phyloP scores from a whole-genome alignment of 2,888 invertebrate genomes.

The Heteromurus nitidus region DNA sequence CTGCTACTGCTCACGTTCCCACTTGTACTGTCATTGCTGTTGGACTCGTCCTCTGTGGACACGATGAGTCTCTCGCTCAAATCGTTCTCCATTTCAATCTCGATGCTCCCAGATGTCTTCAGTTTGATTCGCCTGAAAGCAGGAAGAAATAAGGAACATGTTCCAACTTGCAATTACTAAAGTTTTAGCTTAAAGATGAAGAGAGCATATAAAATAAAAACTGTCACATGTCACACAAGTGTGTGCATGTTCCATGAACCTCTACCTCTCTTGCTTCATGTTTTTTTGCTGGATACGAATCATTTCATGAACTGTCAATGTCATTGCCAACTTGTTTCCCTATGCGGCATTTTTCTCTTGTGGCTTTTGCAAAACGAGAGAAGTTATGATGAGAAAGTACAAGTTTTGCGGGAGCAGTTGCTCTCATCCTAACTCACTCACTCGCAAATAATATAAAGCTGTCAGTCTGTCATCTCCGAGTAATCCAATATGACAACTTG shows the following conservation, averaged over 20 bases:
- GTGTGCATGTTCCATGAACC: no score
- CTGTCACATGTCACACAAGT: background rate
- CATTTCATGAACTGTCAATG: conserved; percentile 49
- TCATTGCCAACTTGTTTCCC: conserved; percentile 53
- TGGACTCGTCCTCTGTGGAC: no score
- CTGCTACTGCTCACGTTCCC: conserved; percentile 36
- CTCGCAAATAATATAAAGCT: conserved; percentile 17
- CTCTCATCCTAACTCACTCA: background rate
- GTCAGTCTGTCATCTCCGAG: conserved; percentile 57
- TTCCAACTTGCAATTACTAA: no score
- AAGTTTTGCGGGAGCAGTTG: conserved; percentile 3
- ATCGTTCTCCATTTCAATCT: conserved; percentile 74
- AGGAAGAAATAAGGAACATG: conserved; percentile 23
- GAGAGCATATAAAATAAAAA: background rate
- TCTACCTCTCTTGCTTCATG: no score
- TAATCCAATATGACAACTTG: conserved; percentile 49
- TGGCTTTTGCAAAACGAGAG: conserved; percentile 9
- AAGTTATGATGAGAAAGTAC: background rate
- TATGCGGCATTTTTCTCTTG: conserved; percentile 35
- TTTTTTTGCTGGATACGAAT: conserved; percentile 28
- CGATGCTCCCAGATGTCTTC: conserved; percentile 75
- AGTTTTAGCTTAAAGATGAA: background rate
- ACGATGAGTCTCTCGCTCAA: no score
- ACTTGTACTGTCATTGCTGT: conserved; percentile 31
- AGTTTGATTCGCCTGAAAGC: conserved; percentile 75